Percentiles rank a stretch among this genome's conserved stretches.
phyloP scores from a whole-genome alignment of 2,113 vertebrate genomes.

The Setophaga petechia region DNA sequence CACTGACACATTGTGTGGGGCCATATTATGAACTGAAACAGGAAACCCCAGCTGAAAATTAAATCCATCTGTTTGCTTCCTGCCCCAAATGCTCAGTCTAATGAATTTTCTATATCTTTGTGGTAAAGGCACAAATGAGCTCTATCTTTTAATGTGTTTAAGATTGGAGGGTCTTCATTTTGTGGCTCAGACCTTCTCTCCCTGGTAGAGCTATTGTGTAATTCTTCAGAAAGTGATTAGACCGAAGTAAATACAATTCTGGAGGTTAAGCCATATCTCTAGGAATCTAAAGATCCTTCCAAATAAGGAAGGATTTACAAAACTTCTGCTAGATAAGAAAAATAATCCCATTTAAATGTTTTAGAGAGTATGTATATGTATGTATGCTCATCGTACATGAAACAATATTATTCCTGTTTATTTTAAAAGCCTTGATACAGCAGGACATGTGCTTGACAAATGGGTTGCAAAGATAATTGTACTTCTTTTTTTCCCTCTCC shows the following conservation, averaged over 20 bases:
- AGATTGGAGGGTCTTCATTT: background rate
- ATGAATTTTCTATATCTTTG: background rate
- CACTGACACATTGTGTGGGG: background rate
- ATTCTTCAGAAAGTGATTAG: background rate
- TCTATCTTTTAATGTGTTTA: background rate
- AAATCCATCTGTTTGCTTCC: background rate
- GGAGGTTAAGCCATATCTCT: background rate
- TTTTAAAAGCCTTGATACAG: background rate
- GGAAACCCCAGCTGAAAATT: background rate
- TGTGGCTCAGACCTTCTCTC: background rate
- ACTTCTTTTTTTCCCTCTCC: background rate
- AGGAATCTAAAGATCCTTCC: background rate
- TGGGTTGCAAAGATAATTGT: background rate
- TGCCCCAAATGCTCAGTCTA: background rate
- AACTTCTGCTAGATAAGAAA: background rate
- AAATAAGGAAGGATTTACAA: background rate
- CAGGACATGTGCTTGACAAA: background rate
- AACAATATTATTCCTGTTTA: background rate
- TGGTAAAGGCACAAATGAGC: background rate
- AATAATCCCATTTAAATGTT: background rate
- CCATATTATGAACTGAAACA: background rate
- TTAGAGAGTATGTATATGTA: accelerated
- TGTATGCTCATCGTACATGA: background rate
- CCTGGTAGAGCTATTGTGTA: background rate
- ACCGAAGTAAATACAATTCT: background rate